Base-by-base conservation (phyloP, 2,113 vertebrate genomes). In the Paradoxurus hermaphroditus region DNA sequence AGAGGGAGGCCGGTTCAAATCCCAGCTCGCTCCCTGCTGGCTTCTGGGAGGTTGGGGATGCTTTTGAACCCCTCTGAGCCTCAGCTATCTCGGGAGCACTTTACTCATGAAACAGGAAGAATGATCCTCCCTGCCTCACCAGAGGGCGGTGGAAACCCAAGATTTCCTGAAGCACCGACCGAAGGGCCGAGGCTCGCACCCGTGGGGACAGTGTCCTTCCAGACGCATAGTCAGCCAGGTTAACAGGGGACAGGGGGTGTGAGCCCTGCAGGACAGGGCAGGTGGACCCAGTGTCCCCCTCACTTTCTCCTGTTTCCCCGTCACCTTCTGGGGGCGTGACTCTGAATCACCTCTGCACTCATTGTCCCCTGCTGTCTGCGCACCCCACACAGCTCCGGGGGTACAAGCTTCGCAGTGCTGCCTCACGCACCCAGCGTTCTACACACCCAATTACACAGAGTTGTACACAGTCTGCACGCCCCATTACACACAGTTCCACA, bases 371-470 rank as follows among this genome's bases (percentile, higher is more conserved):
- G n/a, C 81, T 9, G 1, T 31, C 31, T 44, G 70, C 31, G 73
- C 5, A 0, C 25, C 85, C 72, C 44, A 23, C 78, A 11, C 39
- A 56, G 34, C 65, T 78, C 14, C 0, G 0, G 91, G 77, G 72
- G 14, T n/a, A 49, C 34, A 56, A 36, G 53, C 93, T 68, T 65
- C 36, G 83, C 41, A 34, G 67, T 2, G 4, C 62, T 21, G 73
- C n/a, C 92, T 95, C 79, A 75, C 4, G 6, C 51, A 53, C 68
- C 68, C 77, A n/a, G 56, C 68, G 53, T 96, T 88, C 89, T n/a
- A 70, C 92, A 97, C 90, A 92, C 82, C 62, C 97, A 91, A 95
- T 92, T 96, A 90, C 95, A 91, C 95, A 82, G 92, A 73, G 62
- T 86, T 81, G 97, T 91, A 86, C 93, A 94, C 90, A 73, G 91